These are phyloP conservation scores for Fragum whitleyi DNA, from an alignment of 2,888 invertebrate genomes.

Conservation along the genomic window DNA sequence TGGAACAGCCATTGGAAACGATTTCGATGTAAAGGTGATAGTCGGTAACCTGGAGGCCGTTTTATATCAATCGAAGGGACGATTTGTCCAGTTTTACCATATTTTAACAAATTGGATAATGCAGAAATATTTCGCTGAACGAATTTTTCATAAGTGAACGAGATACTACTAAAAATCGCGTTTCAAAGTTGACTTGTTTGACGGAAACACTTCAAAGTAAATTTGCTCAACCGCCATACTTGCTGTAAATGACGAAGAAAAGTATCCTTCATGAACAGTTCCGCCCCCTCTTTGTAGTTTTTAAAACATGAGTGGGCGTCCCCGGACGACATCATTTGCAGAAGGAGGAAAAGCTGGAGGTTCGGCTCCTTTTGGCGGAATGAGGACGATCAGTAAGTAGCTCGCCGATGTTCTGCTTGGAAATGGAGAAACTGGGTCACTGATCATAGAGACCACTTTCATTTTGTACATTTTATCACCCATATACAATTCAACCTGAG, in stretches of 20 bases:
- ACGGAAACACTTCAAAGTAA: conserved; percentile 48
- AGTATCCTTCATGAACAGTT: conserved; percentile 60
- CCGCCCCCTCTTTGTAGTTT: conserved; percentile 63
- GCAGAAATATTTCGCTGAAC: background rate
- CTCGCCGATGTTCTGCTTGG: background rate
- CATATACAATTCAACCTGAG: no score
- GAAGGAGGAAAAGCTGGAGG: conserved; percentile 82
- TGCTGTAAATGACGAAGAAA: conserved; percentile 66
- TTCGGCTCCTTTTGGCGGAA: conserved; percentile 79
- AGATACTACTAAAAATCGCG: background rate
- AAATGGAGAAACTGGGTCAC: conserved; percentile 59
- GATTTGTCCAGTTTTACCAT: conserved; percentile 10
- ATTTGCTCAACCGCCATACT: conserved; percentile 68
- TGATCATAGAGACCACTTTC: conserved; percentile 59
- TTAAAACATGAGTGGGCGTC: conserved; percentile 81
- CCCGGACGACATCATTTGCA: conserved; percentile 82
- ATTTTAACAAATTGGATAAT: background rate
- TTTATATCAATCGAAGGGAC: background rate
- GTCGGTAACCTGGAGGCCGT: conserved; percentile 15
- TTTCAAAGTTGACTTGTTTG: conserved; percentile 17
- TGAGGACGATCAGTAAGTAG: conserved; percentile 81
- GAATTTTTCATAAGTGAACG: background rate
- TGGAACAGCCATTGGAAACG: conserved; percentile 79
- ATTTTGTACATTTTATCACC: no score
- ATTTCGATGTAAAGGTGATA: conserved; percentile 49